phyloP scores from a whole-genome alignment of 2,113 vertebrate species.

The Mellivora capensis region DNA sequence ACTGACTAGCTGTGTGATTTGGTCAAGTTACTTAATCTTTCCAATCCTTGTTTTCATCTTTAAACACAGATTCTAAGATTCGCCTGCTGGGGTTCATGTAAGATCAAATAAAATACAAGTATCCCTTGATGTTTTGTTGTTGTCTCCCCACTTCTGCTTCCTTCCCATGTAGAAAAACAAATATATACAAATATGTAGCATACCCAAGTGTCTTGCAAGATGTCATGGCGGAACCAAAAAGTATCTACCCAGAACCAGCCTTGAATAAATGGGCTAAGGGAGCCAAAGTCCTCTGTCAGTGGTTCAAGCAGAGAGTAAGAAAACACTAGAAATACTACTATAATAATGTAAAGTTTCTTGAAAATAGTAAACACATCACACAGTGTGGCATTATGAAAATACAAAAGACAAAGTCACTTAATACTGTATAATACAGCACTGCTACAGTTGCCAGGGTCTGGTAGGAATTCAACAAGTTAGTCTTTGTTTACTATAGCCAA shows the following conservation, averaged over 20 bases:
- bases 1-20: background rate
- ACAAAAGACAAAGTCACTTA: background rate
- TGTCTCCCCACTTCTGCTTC: background rate
- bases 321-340: background rate
- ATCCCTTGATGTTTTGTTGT: background rate
- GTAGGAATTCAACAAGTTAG: background rate
- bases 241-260: background rate
- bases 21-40: background rate
- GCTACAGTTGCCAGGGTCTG: background rate
- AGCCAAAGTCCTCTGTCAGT: background rate
- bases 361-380: background rate
- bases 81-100: background rate
- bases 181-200: background rate
- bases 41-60: background rate
- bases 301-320: background rate
- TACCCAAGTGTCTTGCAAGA: background rate
- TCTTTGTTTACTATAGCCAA: background rate
- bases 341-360: background rate
- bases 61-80: background rate
- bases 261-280: background rate
- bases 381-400: background rate
- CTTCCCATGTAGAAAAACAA: background rate
- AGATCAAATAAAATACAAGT: background rate
- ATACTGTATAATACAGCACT: background rate
- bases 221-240: background rate